These are phyloP conservation scores for Tetanocera ferruginea DNA, from an alignment of 2,888 invertebrate genomes.

Conservation along the genomic window DNA sequence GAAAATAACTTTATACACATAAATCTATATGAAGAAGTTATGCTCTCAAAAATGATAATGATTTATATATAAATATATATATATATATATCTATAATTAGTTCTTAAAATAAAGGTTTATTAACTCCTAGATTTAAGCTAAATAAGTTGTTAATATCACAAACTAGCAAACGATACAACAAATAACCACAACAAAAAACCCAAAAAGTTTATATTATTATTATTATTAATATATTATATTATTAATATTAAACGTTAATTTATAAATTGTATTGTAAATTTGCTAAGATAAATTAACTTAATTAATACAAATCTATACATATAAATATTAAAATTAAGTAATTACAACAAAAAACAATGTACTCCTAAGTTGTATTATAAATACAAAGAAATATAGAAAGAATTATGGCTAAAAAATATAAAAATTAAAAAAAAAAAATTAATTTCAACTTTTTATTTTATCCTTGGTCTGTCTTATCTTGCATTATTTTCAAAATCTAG, in stretches of 20 bases:
- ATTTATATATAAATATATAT: conserved; percentile 2
- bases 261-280: conserved; percentile 32
- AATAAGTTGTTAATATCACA: conserved; percentile 35
- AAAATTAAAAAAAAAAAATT: conserved; percentile 49
- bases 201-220: conserved; percentile 36
- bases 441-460: conserved; percentile 35
- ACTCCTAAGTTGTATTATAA: conserved; percentile 60
- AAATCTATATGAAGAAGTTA: neutral
- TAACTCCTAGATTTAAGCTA: conserved; percentile 26
- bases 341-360: conserved; percentile 48
- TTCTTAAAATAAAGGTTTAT: neutral
- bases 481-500: neutral
- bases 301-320: conserved; percentile 43
- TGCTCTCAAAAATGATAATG: conserved; percentile 6
- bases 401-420: conserved; percentile 57
- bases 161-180: conserved; percentile 32
- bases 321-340: conserved; percentile 49
- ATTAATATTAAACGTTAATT: conserved; percentile 20
- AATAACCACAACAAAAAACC: conserved; percentile 29
- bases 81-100: neutral
- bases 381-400: conserved; percentile 61
- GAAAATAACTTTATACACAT: neutral
- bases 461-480: neutral
- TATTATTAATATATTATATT: neutral
- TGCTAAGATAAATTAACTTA: conserved; percentile 29